Percentiles rank a stretch among this genome's conserved stretches.
Conservation (phyloP, 2,113 vertebrate genomes). For the Lates calcarifer region DNA sequence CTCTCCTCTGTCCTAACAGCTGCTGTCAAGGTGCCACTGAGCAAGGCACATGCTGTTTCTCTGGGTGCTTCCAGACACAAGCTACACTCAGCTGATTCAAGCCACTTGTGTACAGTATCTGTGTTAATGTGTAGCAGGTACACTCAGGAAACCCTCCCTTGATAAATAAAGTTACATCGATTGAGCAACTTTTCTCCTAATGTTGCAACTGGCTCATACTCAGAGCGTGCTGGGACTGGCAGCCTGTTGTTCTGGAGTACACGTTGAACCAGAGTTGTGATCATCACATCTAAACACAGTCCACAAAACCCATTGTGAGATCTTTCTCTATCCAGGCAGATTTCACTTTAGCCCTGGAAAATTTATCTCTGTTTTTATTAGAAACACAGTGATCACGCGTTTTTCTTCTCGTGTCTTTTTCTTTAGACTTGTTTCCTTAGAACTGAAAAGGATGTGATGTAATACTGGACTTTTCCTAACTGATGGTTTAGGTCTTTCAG, state of each 20-base stretch:
- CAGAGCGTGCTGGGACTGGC: conserved; percentile 78
- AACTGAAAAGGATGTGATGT: conserved; percentile 22
- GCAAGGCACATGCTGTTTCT: conserved; percentile 63
- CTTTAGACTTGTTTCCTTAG: conserved; percentile 7
- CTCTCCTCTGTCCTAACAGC: conserved; percentile 34
- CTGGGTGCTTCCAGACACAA: not conserved
- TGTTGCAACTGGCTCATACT: conserved; percentile 76
- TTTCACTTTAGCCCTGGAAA: conserved; percentile 7
- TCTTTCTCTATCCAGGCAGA: not conserved
- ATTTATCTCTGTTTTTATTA: conserved; percentile 3
- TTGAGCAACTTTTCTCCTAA: conserved; percentile 74
- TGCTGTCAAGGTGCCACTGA: conserved; percentile 56
- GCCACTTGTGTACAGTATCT: not conserved
- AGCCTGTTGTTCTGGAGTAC: conserved; percentile 53
- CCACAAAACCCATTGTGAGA: not conserved
- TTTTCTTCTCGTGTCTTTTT: conserved; percentile 3
- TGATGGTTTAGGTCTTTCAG: not conserved
- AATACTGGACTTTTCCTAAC: conserved; percentile 18
- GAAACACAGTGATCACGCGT: not conserved
- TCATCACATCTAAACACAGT: conserved; percentile 33
- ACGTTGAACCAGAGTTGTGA: conserved; percentile 37
- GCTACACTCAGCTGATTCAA: not conserved
- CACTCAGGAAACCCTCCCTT: conserved; percentile 45
- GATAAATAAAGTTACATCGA: conserved; percentile 60
- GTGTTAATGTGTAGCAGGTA: conserved; percentile 16